These are phyloP conservation scores for Tenebrio molitor DNA, from an alignment of 1,140 invertebrate species.

Conservation along the genomic window DNA sequence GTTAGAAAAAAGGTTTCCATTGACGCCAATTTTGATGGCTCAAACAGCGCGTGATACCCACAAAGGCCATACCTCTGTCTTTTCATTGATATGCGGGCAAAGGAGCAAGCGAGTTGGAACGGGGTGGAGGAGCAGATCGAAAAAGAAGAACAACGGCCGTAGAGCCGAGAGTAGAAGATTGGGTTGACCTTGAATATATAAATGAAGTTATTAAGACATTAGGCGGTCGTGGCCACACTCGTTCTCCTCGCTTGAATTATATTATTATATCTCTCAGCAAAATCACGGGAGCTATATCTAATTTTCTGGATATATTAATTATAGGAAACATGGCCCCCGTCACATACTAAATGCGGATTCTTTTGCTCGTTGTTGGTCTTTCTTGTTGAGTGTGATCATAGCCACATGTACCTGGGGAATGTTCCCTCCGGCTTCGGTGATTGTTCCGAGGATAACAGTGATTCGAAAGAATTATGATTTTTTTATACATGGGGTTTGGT, in stretches of 20 bases:
- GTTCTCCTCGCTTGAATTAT: slow-evolving; percentile 59
- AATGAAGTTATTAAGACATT: slow-evolving; percentile 66
- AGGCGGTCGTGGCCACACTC: slow-evolving; percentile 62
- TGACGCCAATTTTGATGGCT: slow-evolving; percentile 5
- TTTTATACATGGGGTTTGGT: slow-evolving; percentile 40
- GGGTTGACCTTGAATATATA: slow-evolving; percentile 63
- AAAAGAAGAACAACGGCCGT: slow-evolving; percentile 53
- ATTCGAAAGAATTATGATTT: slow-evolving; percentile 50
- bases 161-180: slow-evolving; percentile 54
- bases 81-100: slow-evolving; percentile 38
- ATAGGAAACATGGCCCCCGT: slow-evolving; percentile 55
- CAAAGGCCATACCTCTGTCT: background rate
- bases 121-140: slow-evolving; percentile 43
- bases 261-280: slow-evolving; percentile 64
- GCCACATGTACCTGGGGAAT: slow-evolving; percentile 34
- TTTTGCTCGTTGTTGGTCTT: slow-evolving; percentile 12
- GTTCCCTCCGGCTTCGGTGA: slow-evolving; percentile 28
- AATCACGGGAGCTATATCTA: slow-evolving; percentile 63
- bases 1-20: slow-evolving; percentile 15
- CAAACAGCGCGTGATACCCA: slow-evolving; percentile 32
- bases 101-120: slow-evolving; percentile 39
- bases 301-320: slow-evolving; percentile 64
- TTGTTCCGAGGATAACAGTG: slow-evolving; percentile 38
- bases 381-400: slow-evolving; percentile 31
- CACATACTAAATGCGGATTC: slow-evolving; percentile 49